Base-by-base conservation (phyloP, 2,888 invertebrate species). In the Aspidiotus destructor region DNA sequence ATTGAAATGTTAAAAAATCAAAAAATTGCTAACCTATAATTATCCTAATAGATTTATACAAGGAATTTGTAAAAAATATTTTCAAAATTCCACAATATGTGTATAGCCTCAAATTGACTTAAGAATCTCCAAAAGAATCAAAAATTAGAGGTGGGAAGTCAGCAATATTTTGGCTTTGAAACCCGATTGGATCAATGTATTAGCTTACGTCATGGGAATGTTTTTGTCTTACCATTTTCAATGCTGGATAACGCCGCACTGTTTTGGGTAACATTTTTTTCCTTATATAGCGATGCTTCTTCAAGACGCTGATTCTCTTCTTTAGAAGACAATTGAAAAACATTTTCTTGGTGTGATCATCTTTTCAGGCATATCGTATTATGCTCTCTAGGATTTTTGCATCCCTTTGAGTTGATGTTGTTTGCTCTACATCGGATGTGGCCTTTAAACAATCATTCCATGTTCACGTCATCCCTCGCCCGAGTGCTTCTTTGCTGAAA, bases 201-300 rank as follows among this genome's bases (percentile, higher is more conserved):
- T 28, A 28, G 28, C n/a, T 28, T 1, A 28, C 1, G 28, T 28
- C 28, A 28, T 3, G 2, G 6, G 48, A 2, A 11, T 9, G 3
- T 40, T 53, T 41, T 69, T 28, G 28, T 28, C 57, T 41, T 48
- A 67, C 69, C 68, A 54, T 68, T 58, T 62, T 55, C 68, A 17
- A 40, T 40, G 62, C 41, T 60, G 53, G 72, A 67, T 41, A 72
- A 70, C 58, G 70, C 62, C 10, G 72, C n/a, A n/a, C 72, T 17
- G 85, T 84, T 75, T 89, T 86, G 0, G 92, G 86, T n/a, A 94
- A 81, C 89, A 94, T 91, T 78, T 90, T 92, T 76, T 91, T 87
- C 72, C 94, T 93, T 11, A 89, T 88, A 76, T 93, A 92, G n/a
- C n/a, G n/a, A 28, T 7, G 92, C 92, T 79, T 93, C 93, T 77